Evolutionary conservation across 2,888 invertebrate genomes (phyloP).

Genomic region (Pyralis farinalis): DNA sequence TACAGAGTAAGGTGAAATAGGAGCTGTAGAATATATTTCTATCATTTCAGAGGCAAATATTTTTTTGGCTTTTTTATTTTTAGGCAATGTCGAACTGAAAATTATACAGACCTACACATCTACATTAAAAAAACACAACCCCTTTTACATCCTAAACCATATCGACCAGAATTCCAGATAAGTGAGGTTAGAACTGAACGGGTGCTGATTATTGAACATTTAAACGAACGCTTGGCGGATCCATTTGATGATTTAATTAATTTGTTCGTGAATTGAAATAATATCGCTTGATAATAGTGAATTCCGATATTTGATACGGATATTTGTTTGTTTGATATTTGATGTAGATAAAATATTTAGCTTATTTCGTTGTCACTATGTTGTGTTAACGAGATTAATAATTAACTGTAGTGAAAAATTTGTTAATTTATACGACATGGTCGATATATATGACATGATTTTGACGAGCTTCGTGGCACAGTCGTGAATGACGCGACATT

Average conservation of each 20-base stretch:
- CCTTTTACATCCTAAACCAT: conserved; percentile 15
- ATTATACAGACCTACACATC: not conserved
- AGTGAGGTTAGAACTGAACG: conserved; percentile 12
- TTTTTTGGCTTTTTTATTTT: conserved; percentile 1
- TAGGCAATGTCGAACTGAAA: not conserved
- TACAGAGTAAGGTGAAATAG: too few species aligned
- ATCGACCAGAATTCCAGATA: conserved; percentile 11
- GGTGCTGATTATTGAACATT: conserved; percentile 15
- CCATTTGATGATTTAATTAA: conserved; percentile 14
- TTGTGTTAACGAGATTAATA: too few species aligned
- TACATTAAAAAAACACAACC: not conserved
- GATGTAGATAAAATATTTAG: too few species aligned
- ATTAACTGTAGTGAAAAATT: too few species aligned
- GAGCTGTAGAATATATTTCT: too few species aligned
- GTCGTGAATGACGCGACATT: too few species aligned
- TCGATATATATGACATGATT: too few species aligned
- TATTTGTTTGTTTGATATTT: too few species aligned
- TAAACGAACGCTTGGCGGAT: conserved; percentile 17
- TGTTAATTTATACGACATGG: too few species aligned
- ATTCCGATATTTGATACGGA: not conserved
- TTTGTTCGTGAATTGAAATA: conserved; percentile 5
- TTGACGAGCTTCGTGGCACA: too few species aligned
- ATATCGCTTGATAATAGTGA: not conserved
- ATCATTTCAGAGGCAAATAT: too few species aligned
- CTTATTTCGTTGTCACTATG: too few species aligned